phyloP scores from a whole-genome alignment of 2,888 invertebrate genomes.

The Drosophila kuntzei region DNA sequence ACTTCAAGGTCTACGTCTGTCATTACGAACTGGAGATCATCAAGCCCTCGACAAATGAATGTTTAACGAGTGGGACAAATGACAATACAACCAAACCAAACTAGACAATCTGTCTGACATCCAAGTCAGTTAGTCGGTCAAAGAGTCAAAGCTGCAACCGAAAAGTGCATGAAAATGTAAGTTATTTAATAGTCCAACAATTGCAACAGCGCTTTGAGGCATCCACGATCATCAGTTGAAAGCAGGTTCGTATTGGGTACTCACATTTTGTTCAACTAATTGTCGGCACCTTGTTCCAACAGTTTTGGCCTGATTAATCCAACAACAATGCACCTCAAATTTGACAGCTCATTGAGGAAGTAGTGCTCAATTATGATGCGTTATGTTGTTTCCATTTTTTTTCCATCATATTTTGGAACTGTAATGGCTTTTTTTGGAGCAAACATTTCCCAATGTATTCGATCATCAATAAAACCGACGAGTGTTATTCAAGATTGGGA shows the following conservation, averaged over 20 bases:
- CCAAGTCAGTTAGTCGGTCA: slow-evolving; percentile 28
- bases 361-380: slow-evolving; percentile 42
- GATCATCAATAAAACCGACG: slow-evolving; percentile 23
- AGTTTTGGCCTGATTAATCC: slow-evolving; percentile 28
- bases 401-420: not conserved
- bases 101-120: not conserved
- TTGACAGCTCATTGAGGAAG: slow-evolving; percentile 55
- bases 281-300: slow-evolving; percentile 30
- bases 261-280: slow-evolving; percentile 28
- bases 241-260: slow-evolving; percentile 13
- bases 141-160: slow-evolving; percentile 34
- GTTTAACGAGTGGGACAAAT: slow-evolving; percentile 63
- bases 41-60: slow-evolving; percentile 52
- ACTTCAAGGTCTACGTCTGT: slow-evolving; percentile 43
- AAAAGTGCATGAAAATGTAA: slow-evolving; percentile 52
- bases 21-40: slow-evolving; percentile 47
- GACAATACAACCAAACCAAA: slow-evolving; percentile 28
- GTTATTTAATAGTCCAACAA: slow-evolving; percentile 53
- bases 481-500: not conserved
- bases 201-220: slow-evolving; percentile 43
- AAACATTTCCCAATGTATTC: slow-evolving; percentile 38
- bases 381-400: not conserved
- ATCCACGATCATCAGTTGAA: slow-evolving; percentile 36
- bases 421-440: slow-evolving; percentile 26
- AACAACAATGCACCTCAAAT: slow-evolving; percentile 45